Percentiles rank a stretch among this genome's conserved stretches.
Conservation (phyloP, 1,140 invertebrate species). For the Aphelenchoides avenae region DNA sequence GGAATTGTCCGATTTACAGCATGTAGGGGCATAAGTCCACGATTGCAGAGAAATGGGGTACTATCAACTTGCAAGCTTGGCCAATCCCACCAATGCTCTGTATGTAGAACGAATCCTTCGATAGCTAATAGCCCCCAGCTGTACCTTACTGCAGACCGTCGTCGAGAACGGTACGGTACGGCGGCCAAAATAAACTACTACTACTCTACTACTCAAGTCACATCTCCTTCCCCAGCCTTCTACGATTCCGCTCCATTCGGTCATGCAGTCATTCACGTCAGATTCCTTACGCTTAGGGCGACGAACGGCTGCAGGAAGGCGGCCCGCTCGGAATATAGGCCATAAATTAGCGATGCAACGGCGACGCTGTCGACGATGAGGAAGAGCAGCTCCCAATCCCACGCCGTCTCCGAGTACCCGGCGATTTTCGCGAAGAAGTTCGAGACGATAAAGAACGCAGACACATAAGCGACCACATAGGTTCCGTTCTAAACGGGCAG, state of each 20-base stretch:
- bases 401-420: constrained; percentile 39
- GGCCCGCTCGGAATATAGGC: constrained; percentile 18
- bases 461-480: constrained; percentile 21
- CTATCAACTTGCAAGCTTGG: too few species aligned
- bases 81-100: too few species aligned
- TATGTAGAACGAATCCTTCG: too few species aligned
- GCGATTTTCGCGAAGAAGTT: constrained; percentile 35
- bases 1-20: too few species aligned
- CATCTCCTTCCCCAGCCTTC: too few species aligned
- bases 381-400: constrained; percentile 40
- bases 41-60: too few species aligned
- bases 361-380: constrained; percentile 34
- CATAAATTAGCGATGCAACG: constrained; percentile 22
- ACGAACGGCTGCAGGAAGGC: constrained; percentile 42
- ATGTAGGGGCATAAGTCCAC: too few species aligned
- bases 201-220: too few species aligned
- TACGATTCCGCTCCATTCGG: neutral
- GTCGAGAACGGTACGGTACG: too few species aligned
- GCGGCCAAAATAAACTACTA: too few species aligned
- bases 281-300: constrained; percentile 29
- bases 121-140: too few species aligned
- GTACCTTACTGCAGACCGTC: too few species aligned
- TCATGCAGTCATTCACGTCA: neutral
- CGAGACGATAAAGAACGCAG: constrained; percentile 32
- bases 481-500: constrained; percentile 32